Evolutionary conservation across 1,140 invertebrate genomes (phyloP).

Genomic region (Agrypnia vestita): DNA sequence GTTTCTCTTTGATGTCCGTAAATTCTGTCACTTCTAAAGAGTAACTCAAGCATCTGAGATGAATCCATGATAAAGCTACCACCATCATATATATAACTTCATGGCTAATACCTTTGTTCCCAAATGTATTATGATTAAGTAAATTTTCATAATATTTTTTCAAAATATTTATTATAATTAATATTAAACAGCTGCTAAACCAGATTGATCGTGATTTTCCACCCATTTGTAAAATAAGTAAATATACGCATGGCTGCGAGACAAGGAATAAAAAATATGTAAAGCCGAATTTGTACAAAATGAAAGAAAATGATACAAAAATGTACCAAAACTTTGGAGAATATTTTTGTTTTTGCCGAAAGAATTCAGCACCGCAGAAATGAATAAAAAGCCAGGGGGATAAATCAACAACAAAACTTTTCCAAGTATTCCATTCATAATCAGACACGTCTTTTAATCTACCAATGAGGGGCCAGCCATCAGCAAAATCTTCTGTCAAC

Average conservation of each 20-base stretch:
- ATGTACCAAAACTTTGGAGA: constrained; percentile 68
- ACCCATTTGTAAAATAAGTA: constrained; percentile 61
- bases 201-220: constrained; percentile 64
- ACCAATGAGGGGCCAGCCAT: constrained; percentile 65
- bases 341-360: constrained; percentile 60
- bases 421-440: constrained; percentile 71
- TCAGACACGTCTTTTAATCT: constrained; percentile 69
- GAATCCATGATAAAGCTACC: constrained; percentile 68
- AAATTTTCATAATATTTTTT: constrained; percentile 69
- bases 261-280: constrained; percentile 65
- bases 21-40: constrained; percentile 62
- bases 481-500: constrained; percentile 63
- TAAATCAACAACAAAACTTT: constrained; percentile 66
- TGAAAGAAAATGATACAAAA: constrained; percentile 66
- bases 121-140: constrained; percentile 67
- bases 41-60: constrained; percentile 70
- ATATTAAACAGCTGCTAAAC: constrained; percentile 66
- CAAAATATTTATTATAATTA: constrained; percentile 64
- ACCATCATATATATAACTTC: constrained; percentile 70
- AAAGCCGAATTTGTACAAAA: constrained; percentile 64
- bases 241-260: constrained; percentile 67
- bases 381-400: constrained; percentile 66
- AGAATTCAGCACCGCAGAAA: constrained; percentile 66
- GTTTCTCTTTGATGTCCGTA: constrained; percentile 47
- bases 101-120: constrained; percentile 64